Evolutionary conservation across 2,888 invertebrate genomes (phyloP), one percentile per base, ranked within the genome.

Genomic region (Seira musarum): DNA sequence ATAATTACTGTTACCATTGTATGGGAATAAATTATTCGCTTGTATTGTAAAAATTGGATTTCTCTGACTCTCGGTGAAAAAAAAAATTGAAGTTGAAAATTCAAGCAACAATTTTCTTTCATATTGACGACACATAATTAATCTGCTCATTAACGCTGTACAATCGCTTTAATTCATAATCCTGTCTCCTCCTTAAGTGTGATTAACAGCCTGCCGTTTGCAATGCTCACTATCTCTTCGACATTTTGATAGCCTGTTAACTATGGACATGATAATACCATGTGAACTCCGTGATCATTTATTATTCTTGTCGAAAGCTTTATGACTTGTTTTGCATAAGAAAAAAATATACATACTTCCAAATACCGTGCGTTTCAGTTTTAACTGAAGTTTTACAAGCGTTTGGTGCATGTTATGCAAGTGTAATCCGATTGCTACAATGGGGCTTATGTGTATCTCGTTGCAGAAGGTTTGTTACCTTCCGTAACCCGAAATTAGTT

Each of bases 181-280:
- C 15, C 22, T 71, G 15, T 57, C 24, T 49, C 30, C 46, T 22
- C 6, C 10, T 69, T 57, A 69, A 13, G 53, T 69, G 46, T 76
- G 76, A 76, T 69, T 61, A 76, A 76, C 69, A 69, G 61, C 53
- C 76, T 63, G 64, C 53, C n/a, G 24, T 75, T 63, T 69, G 49
- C 10, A 6, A 61, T 69, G 30, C 46, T 49, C 60, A n/a, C 19
- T 61, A 61, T 57, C 15, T n/a, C 17, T 67, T 64, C 61, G 53
- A 73, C 73, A 73, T 73, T 46, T 65, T 73, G 65, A 74, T 67
- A 22, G 74, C n/a, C 57, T 19, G 65, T 40, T 66, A 67, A 63
- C 71, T 35, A 24, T 57, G 17, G n/a, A 57, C 5, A 57, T n/a
- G 57, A 57, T n/a, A 57, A 57, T 57, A n/a, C 17, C 57, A 57